Evolutionary conservation across 2,113 vertebrate species (phyloP).

Genomic region (Lagenorhynchus albirostris): DNA sequence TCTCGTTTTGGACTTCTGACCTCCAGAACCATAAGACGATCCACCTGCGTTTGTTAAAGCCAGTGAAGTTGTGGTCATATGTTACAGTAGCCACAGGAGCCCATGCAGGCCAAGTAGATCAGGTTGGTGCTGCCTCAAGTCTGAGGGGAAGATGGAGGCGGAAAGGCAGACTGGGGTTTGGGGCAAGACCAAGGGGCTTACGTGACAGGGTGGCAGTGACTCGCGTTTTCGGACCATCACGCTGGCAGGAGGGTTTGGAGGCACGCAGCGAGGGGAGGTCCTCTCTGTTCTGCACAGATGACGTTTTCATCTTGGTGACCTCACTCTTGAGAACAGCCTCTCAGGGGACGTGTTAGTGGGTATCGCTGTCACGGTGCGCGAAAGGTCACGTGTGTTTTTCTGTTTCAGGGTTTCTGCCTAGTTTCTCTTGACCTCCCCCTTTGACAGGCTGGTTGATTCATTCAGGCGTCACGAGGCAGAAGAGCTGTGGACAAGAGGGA

Average conservation of each 20-base stretch:
- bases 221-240: too few relatives aligned
- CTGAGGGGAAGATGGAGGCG: background rate
- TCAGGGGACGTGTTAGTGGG: background rate
- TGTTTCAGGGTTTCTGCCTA: background rate
- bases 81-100: background rate
- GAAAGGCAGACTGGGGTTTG: background rate
- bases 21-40: background rate
- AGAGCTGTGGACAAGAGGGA: background rate
- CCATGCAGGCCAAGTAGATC: too few relatives aligned
- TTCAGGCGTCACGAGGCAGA: too few relatives aligned
- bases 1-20: background rate
- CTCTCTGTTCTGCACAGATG: background rate
- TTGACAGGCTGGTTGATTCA: too few relatives aligned
- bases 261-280: accelerated
- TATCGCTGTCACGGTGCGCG: background rate
- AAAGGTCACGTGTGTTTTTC: background rate
- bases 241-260: background rate
- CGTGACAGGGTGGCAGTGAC: too few relatives aligned
- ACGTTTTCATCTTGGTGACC: accelerated
- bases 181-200: too few relatives aligned
- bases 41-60: too few relatives aligned
- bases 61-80: background rate
- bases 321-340: background rate
- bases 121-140: background rate
- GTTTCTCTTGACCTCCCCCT: background rate